Evolutionary conservation across 2,888 invertebrate species (phyloP).

Genomic region (Ashinkailepas kermadecensis): DNA sequence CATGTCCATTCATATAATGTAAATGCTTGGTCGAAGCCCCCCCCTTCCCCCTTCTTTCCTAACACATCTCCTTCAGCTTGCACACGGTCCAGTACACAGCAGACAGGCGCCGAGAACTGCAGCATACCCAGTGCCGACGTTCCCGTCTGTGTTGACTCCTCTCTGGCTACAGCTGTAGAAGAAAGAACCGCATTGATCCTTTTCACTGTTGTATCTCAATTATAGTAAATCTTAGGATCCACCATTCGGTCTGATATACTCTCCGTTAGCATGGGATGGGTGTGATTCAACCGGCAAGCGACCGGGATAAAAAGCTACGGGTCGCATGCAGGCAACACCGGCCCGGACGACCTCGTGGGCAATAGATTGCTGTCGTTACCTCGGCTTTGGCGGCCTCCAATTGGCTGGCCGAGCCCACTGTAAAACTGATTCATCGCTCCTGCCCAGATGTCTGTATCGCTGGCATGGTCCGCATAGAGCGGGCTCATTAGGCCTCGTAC

Average conservation of each 20-base stretch:
- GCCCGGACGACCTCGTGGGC: background rate
- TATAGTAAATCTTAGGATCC: background rate
- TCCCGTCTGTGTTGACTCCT: background rate
- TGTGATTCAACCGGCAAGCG: background rate
- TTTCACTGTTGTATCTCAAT: conserved; percentile 11
- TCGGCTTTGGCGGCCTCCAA: background rate
- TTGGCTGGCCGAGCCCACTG: background rate
- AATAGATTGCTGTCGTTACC: background rate
- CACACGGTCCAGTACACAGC: no score
- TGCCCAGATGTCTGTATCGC: background rate
- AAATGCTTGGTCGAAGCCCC: no score
- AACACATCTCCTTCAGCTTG: no score
- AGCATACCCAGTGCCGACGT: background rate
- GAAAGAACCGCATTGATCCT: conserved; percentile 12
- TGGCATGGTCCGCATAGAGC: background rate
- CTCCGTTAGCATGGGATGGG: background rate
- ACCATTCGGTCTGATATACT: background rate
- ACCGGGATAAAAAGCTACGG: background rate
- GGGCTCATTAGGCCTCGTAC: background rate
- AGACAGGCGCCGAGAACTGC: no score
- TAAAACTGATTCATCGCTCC: background rate
- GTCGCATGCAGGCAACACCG: background rate
- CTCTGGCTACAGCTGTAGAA: background rate
- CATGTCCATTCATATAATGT: no score
- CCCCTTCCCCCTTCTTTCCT: no score